Evolutionary conservation across 2,113 vertebrate species (phyloP), one percentile per base, ranked within the genome.

Genomic region (Pelvicachromis taeniatus): DNA sequence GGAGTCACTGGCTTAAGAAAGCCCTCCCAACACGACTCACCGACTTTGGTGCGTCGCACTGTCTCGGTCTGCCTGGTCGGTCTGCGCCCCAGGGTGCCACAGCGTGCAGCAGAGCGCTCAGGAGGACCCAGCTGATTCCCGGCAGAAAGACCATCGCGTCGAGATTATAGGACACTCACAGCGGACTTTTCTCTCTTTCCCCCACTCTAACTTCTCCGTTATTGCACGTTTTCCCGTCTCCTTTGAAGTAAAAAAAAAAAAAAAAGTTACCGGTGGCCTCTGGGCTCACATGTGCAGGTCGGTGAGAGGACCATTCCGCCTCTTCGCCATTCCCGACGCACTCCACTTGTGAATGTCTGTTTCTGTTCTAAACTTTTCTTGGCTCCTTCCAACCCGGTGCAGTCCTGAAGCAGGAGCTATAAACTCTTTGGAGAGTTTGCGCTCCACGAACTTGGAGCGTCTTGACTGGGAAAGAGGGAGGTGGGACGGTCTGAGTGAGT

Each of bases 21-120:
- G 38, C 26, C 3, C 2, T 31, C 40, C 23, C 26, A 38, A 33
- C 13, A 23, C 38, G 23, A 94, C 96, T 97, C 93, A 97, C 97
- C 96, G 95, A 93, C 88, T 93, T 93, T 16, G 96, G 96, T 78
- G 94, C 65, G 89, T 95, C 95, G 90, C 96, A 97, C 81, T 95
- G 95, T 91, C 88, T 95, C 65, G 95, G 93, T 93, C 95, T 92
- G 87, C 87, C 94, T 79, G 87, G 63, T 84, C 86, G 79, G 33
- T 80, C 58, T 26, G 94, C 91, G 82, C 95, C 94, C 95, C 93
- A 92, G 94, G 96, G 91, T 87, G 95, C 93, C 87, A 86, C 96
- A 29, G 92, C 65, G 68, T 96, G 96, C 91, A 97, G 90, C 68
- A 96, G 83, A 31, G 95, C 94, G 93, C 95, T 93, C 91, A 96